Conservation (phyloP, 2,113 vertebrate genomes). For the Mesoclemmys tuberculata region DNA sequence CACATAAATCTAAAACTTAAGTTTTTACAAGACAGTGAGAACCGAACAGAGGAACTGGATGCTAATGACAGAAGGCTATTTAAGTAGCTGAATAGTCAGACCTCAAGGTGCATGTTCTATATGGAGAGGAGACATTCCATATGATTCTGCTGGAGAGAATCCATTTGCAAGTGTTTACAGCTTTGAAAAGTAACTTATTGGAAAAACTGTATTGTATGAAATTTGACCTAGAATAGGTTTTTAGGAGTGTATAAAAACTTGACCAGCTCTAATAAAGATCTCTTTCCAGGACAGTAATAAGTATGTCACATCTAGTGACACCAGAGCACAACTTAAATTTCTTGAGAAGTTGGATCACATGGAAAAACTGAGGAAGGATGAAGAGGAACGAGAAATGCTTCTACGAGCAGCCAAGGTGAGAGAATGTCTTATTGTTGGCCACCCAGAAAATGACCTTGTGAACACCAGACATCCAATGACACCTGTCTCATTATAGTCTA, state of each 20-base stretch:
- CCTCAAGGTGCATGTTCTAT: neutral
- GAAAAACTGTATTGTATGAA: neutral
- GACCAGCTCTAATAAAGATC: neutral
- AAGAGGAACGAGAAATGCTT: constrained; percentile 88
- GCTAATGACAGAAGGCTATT: neutral
- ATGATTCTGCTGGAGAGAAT: no score
- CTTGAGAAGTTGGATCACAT: constrained; percentile 91
- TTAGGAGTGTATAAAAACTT: neutral
- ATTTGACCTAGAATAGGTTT: neutral
- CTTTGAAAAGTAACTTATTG: neutral
- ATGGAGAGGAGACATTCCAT: neutral
- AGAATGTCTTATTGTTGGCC: neutral
- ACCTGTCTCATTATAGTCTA: neutral
- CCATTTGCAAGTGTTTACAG: neutral
- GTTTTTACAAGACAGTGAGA: neutral
- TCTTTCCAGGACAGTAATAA: constrained; percentile 81
- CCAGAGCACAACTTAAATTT: constrained; percentile 90
- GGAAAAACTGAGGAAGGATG: constrained; percentile 86
- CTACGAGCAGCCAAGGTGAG: constrained; percentile 89
- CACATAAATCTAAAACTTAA: neutral
- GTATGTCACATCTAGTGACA: constrained; percentile 83
- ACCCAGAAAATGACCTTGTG: neutral
- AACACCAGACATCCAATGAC: neutral
- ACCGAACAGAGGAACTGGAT: neutral
- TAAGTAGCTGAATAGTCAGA: neutral